These are phyloP conservation scores for Eupleurogrammus muticus DNA, from an alignment of 2,797 vertebrate genomes.

Conservation along the genomic window DNA sequence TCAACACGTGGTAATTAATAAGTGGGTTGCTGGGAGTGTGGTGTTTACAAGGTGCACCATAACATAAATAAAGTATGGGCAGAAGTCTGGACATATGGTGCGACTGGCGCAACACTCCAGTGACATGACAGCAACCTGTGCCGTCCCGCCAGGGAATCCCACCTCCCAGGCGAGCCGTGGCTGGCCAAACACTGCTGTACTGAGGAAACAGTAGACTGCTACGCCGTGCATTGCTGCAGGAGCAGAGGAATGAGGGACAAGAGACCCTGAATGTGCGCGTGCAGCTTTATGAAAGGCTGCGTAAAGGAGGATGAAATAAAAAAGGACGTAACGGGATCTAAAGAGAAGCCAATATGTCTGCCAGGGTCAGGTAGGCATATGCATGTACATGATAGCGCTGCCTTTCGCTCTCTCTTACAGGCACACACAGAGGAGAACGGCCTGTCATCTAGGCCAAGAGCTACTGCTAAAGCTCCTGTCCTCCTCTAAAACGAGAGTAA, in stretches of 20 bases:
- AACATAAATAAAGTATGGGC: slow-evolving; percentile 85
- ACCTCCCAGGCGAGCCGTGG: slow-evolving; percentile 69
- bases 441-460: slow-evolving; percentile 63
- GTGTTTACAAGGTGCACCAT: slow-evolving; percentile 85
- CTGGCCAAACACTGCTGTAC: slow-evolving; percentile 58
- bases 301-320: slow-evolving; percentile 39
- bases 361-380: slow-evolving; percentile 57
- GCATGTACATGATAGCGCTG: slow-evolving; percentile 48
- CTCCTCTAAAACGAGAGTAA: slow-evolving; percentile 83
- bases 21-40: slow-evolving; percentile 82
- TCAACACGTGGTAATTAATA: slow-evolving; percentile 88
- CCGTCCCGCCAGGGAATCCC: slow-evolving; percentile 79
- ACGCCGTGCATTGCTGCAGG: slow-evolving; percentile 33
- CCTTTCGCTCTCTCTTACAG: slow-evolving; percentile 23
- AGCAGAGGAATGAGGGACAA: slow-evolving; percentile 20
- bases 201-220: slow-evolving; percentile 58
- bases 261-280: slow-evolving; percentile 28
- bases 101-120: slow-evolving; percentile 74
- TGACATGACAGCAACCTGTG: slow-evolving; percentile 87
- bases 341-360: slow-evolving; percentile 44
- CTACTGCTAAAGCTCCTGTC: slow-evolving; percentile 68
- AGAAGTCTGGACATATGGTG: slow-evolving; percentile 86
- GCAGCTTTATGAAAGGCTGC: slow-evolving; percentile 20
- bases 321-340: slow-evolving; percentile 40
- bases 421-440: slow-evolving; percentile 44